Conservation (phyloP, 1,140 invertebrate species). For the Rhizoglyphus robini region DNA sequence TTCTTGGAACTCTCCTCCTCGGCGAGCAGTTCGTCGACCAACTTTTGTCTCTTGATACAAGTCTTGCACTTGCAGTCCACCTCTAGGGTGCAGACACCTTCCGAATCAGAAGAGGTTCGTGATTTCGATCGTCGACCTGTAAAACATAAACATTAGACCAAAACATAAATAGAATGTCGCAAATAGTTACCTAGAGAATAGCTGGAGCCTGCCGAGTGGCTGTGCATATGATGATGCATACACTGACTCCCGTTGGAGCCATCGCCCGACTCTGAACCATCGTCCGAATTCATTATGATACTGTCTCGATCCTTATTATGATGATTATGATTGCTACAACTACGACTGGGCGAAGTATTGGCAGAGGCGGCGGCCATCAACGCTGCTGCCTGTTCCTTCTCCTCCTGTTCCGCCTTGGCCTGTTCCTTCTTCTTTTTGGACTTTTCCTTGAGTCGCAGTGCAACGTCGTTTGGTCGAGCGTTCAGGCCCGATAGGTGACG, state of each 20-base stretch:
- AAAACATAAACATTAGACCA: no score
- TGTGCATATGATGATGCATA: background rate
- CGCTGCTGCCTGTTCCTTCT: background rate
- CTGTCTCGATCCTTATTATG: no score
- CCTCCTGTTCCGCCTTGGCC: background rate
- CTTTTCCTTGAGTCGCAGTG: conserved; percentile 7
- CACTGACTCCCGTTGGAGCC: background rate
- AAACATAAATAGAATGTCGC: no score
- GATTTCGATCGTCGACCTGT: background rate
- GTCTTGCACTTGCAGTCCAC: background rate
- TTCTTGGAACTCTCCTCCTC: conserved; percentile 13
- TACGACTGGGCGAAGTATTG: background rate
- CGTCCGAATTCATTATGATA: background rate
- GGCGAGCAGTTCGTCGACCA: conserved; percentile 8
- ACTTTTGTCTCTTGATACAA: background rate
- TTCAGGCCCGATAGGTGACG: background rate
- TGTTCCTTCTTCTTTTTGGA: background rate
- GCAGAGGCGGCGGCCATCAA: background rate
- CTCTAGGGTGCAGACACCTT: background rate
- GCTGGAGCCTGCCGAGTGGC: no score
- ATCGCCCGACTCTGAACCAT: background rate
- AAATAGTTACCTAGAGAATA: no score
- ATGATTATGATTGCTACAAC: background rate
- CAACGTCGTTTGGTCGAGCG: background rate
- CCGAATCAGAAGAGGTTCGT: background rate